Evolutionary conservation across 2,113 vertebrate genomes (phyloP), one percentile per base, ranked within the genome.

Genomic region (Nannobrachium achirus): DNA sequence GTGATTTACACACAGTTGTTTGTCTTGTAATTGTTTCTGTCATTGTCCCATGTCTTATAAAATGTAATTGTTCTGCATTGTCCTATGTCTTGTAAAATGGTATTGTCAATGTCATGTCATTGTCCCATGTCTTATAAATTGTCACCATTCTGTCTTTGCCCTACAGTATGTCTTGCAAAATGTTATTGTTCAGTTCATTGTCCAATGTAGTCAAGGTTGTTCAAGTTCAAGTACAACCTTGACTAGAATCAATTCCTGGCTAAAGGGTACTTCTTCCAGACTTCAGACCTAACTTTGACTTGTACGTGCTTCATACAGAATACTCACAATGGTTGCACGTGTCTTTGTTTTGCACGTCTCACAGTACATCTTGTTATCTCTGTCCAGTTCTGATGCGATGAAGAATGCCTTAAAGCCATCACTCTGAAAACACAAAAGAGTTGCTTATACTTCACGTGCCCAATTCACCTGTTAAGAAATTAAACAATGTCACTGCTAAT

Each of bases 281-380:
- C 25, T 33, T 50, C 45, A 48, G n/a, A 50, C 16, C 6, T 51
- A 33, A 33, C 3, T 51, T 9, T 9, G 49, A 16, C 9, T 16
- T 49, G n/a, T 13, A 10, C 46, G 14, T 7, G n/a, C n/a, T 9
- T 25, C 38, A 48, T 7, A 45, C 41, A 50, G 7, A 10, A 16
- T 59, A 80, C 91, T 86, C 5, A 92, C 91, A 4, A 73, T 70
- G 25, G 67, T 0, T 48, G 86, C 71, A 39, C 89, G 77, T 56
- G 56, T 71, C 73, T 92, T 91, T 19, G 59, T 0, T 0, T 63
- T 16, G 60, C 91, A 92, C 0, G 0, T 0, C 8, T 10, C 63
- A 73, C 90, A 92, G 69, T 75, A 91, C 51, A 91, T 59, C 82
- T 78, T 82, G 68, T 92, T 76, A 0, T 88, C 86, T 16, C 76